These are phyloP conservation scores for Cyrtodaria siliqua DNA, from an alignment of 2,888 invertebrate species.

Conservation along the genomic window DNA sequence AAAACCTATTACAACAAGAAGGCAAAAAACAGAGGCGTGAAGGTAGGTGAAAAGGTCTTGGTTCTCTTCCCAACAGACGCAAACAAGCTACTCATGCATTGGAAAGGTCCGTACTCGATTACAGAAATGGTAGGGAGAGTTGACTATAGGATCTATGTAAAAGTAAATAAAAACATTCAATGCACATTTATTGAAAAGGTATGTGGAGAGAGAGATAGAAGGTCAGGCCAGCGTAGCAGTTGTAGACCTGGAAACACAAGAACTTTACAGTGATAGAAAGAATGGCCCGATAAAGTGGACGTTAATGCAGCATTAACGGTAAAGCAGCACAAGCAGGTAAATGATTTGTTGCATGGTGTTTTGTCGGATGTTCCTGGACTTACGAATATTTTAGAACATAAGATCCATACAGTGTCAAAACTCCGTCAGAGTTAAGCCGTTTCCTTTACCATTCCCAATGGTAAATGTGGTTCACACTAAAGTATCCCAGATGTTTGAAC, in stretches of 20 bases:
- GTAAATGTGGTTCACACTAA: constrained; percentile 36
- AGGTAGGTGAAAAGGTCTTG: constrained; percentile 55
- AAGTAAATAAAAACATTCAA: too few species aligned
- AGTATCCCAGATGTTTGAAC: constrained; percentile 53
- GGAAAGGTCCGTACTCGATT: constrained; percentile 47
- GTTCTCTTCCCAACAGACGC: constrained; percentile 63
- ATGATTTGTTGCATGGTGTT: too few species aligned
- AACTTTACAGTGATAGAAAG: too few species aligned
- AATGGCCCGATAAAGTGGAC: too few species aligned
- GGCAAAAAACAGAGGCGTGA: constrained; percentile 25
- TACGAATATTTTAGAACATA: constrained; percentile 33
- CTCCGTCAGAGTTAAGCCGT: constrained; percentile 41
- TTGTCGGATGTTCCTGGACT: constrained; percentile 21
- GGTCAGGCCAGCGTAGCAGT: too few species aligned
- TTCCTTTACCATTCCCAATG: constrained; percentile 47
- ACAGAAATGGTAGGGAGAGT: constrained; percentile 12
- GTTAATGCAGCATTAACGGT: too few species aligned
- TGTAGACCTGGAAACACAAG: too few species aligned
- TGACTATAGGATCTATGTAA: constrained; percentile 50
- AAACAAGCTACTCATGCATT: constrained; percentile 61
- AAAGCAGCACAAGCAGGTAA: too few species aligned
- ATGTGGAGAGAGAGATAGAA: too few species aligned
- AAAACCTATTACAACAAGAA: constrained; percentile 54
- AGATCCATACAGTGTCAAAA: constrained; percentile 29
- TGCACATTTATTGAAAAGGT: too few species aligned